These are phyloP conservation scores for Dendrolimus kikuchii DNA, from an alignment of 1,140 invertebrate species.

Conservation along the genomic window DNA sequence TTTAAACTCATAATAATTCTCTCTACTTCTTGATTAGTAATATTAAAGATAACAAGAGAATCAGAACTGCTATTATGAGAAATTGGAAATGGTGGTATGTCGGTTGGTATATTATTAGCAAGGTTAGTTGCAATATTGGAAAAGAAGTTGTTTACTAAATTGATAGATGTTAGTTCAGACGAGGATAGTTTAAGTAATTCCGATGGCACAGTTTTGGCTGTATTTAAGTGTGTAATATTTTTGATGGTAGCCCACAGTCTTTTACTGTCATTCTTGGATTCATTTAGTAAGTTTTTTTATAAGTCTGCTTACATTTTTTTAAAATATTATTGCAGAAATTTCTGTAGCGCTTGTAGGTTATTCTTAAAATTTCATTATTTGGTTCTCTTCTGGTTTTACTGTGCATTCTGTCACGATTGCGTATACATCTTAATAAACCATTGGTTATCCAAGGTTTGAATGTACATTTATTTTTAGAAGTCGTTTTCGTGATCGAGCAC, in stretches of 20 bases:
- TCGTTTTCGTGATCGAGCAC: neutral
- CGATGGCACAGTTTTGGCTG: neutral
- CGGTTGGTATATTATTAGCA: slow-evolving; percentile 1
- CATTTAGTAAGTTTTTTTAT: neutral
- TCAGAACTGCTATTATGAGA: too few species aligned
- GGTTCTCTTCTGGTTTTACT: slow-evolving; percentile 9
- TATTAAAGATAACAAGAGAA: neutral
- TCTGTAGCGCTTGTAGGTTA: slow-evolving; percentile 6
- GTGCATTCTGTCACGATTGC: slow-evolving; percentile 15
- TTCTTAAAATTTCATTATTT: slow-evolving; percentile 8
- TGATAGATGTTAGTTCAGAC: neutral
- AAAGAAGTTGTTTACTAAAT: slow-evolving; percentile 7
- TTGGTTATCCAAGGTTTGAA: slow-evolving; percentile 17
- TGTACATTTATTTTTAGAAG: slow-evolving; percentile 7
- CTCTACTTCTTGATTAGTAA: slow-evolving; percentile 1
- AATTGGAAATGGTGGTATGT: too few species aligned
- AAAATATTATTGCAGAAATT: neutral
- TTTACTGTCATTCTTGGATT: slow-evolving; percentile 4
- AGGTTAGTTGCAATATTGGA: slow-evolving; percentile 2
- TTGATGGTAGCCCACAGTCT: slow-evolving; percentile 6
- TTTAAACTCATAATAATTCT: neutral
- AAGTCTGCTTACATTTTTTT: neutral
- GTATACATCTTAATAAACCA: slow-evolving; percentile 11
- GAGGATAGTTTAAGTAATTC: neutral
- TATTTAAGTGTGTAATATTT: slow-evolving; percentile 1